Percentiles rank a stretch among this genome's conserved stretches.
These are phyloP conservation scores for Drosophila kurseongensis DNA, from an alignment of 1,140 invertebrate species.

Conservation along the genomic window DNA sequence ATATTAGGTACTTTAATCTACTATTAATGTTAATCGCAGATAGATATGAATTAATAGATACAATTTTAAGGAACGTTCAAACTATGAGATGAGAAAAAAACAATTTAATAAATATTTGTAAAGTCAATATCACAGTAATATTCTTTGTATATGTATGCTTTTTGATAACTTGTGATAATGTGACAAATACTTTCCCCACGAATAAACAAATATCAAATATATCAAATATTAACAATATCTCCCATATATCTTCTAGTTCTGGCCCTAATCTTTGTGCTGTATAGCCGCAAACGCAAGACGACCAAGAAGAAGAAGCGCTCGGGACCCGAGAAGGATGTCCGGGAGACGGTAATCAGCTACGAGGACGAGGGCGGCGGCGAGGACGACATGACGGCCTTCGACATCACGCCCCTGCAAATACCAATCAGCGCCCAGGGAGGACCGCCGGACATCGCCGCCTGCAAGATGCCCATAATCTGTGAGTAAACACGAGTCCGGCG, in stretches of 20 bases:
- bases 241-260: conserved; percentile 88
- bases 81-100: no score
- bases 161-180: no score
- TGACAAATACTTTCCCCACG: neutral
- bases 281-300: conserved; percentile 94
- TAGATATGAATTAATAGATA: no score
- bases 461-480: conserved; percentile 91
- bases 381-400: conserved; percentile 99
- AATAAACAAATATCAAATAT: neutral
- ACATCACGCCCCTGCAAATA: conserved; percentile 98
- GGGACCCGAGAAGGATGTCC: conserved; percentile 98
- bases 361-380: conserved; percentile 98
- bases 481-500: conserved; percentile 85
- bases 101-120: no score
- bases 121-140: no score
- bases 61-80: no score
- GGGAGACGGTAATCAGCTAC: conserved; percentile 99
- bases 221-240: neutral
- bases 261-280: conserved; percentile 96
- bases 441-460: conserved; percentile 91
- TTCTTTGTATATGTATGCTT: no score
- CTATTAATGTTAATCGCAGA: no score
- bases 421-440: conserved; percentile 91
- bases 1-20: no score
- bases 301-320: conserved; percentile 96